Evolutionary conservation across 1,140 invertebrate genomes (phyloP), one percentile per base, ranked within the genome.

Genomic region (Drosophila insularis): DNA sequence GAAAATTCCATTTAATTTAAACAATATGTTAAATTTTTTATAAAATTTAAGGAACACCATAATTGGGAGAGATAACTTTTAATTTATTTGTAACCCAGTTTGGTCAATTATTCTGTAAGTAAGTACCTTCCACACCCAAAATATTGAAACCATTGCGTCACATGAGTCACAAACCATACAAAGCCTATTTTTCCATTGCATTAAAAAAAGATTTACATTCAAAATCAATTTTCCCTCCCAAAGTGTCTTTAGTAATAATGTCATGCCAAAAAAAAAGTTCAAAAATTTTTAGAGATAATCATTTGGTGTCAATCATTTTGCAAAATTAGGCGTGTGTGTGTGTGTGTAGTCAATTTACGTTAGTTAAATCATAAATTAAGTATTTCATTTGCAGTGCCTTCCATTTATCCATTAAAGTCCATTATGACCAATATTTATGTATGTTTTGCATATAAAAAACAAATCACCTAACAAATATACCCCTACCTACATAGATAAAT

Each of bases 391-490:
- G n/a, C 54, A n/a, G 2, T 58, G 32, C 31, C 32, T 19, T 58
- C 31, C 55, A 35, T 58, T 58, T 31, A 19, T 17, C 55, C 55
- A 58, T 58, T 35, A 58, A 58, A 58, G 27, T 58, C 55, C 17
- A 58, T 58, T 55, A 55, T 58, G 43, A 11, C 43, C 43, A 35
- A 58, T 58, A 35, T 58, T 58, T 35, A 58, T 58, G 27, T 58
- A 58, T 58, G 55, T 58, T 27, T 58, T 58, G 17, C 55, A 58
- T 17, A 58, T 58, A 58, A 58, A 58, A 55, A 58, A 55, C 43
- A 50, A 58, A 58, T 35, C 55, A 58, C 55, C 55, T 37, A 31
- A 31, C 55, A 50, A 50, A 50, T 50, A 50, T 46, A 10, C 43
- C 17, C 43, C 17, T 21, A 50, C 43, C 43, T 50, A 50, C 43